Percentiles rank a stretch among this genome's conserved stretches.
phyloP scores from a whole-genome alignment of 2,113 vertebrate species.

The Benitochromis conjunctus region DNA sequence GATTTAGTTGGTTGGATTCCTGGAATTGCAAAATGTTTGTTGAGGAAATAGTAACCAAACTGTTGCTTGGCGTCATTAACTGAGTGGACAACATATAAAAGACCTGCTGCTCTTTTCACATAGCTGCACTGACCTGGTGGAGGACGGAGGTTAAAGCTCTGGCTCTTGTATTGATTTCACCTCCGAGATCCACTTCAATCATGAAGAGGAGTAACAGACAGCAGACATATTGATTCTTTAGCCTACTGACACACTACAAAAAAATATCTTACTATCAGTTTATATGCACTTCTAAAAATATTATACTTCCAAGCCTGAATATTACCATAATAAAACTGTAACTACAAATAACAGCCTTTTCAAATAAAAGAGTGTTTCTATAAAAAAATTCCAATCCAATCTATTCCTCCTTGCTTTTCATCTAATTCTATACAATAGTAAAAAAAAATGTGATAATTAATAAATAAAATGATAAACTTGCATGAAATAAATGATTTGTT shows the following conservation, averaged over 20 bases:
- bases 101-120: background rate
- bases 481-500: background rate
- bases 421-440: background rate
- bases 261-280: background rate
- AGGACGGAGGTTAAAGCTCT: slow-evolving; percentile 5
- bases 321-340: background rate
- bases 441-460: background rate
- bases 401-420: background rate
- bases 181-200: slow-evolving; percentile 23
- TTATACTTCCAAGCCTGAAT: background rate
- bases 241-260: background rate
- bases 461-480: background rate
- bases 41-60: background rate
- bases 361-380: too few species aligned
- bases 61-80: background rate
- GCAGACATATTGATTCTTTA: background rate
- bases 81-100: background rate
- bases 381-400: background rate
- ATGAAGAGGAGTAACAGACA: background rate
- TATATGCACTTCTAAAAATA: background rate
- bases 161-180: background rate
- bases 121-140: background rate
- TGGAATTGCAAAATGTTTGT: slow-evolving; percentile 11
- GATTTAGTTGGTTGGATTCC: slow-evolving; percentile 1
- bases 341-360: background rate